Evolutionary conservation across 92 coral and sea anemone genomes (phyloP), one percentile per base, ranked within the genome.

Genomic region (Epizoanthus rinbou): DNA sequence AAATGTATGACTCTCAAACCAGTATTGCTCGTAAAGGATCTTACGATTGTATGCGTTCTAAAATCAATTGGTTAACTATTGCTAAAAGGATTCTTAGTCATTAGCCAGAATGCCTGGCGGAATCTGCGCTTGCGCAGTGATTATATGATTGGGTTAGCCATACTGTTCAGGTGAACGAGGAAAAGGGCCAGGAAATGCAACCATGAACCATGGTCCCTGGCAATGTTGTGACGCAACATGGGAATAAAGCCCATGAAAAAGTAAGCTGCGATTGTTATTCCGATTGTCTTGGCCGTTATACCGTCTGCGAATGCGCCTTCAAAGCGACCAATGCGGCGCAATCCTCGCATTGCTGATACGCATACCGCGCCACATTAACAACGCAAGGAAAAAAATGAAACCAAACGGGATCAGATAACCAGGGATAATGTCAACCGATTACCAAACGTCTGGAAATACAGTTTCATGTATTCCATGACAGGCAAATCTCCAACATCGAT

Each of bases 181-280:
- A 93, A 93, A 83, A 57, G 91, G 53, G 97, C 97, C 52, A 91
- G 84, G 28, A 86, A 93, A 63, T 93, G 95, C 14, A 80, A 75
- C 97, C 97, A 93, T 3, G 93, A 69, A 5, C 97, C 97, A 57
- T 93, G 97, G 54, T 86, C 79, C 87, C 60, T 82, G 41, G 95
- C 93, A 56, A 93, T 79, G 64, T 83, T 93, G 43, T 93, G 97
- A 18, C 91, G 74, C 54, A 93, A 54, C 84, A 91, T 87, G 43
- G 97, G 97, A n/a, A 93, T 85, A 25, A 89, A 87, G 7, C 97
- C 93, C 97, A 88, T 93, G 81, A 68, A 87, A 79, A 93, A 87
- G 76, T 91, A 93, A 13, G 92, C 90, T 24, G 74, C 14, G 52
- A 88, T 80, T 9, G 96, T 91, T 25, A 91, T 65, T 64, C 94